Percentiles rank a stretch among this genome's conserved stretches.
phyloP scores from a whole-genome alignment of 2,113 vertebrate genomes.

The Cichladusa arquata region DNA sequence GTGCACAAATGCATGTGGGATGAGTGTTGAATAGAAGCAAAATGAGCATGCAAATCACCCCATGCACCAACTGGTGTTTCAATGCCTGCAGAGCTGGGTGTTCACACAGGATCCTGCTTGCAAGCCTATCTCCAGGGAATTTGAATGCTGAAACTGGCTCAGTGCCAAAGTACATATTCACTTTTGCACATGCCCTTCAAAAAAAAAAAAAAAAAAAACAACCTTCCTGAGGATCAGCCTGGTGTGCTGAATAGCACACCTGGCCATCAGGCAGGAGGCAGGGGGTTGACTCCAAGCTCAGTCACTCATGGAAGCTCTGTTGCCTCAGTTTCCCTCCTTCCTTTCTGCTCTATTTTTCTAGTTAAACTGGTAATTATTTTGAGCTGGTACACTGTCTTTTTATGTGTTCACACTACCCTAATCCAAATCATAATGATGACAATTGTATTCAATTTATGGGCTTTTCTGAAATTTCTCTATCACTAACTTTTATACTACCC shows the following conservation, averaged over 20 bases:
- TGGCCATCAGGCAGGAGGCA: background rate
- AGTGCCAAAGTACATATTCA: background rate
- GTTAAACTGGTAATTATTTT: background rate
- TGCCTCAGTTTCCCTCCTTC: slow-evolving; percentile 5
- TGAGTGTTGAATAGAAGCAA: slow-evolving; percentile 15
- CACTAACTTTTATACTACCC: slow-evolving; percentile 27
- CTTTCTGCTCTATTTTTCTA: background rate
- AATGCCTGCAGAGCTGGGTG: slow-evolving; percentile 35
- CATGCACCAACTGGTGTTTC: slow-evolving; percentile 26
- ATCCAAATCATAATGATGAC: background rate
- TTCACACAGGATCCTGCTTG: background rate
- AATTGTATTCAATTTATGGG: background rate
- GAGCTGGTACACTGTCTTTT: background rate
- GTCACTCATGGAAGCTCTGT: background rate
- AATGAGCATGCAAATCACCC: slow-evolving; percentile 52
- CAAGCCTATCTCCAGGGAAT: background rate
- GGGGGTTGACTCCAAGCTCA: background rate
- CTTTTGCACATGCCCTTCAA: background rate
- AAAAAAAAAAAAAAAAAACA: no score
- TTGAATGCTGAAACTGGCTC: slow-evolving; percentile 22
- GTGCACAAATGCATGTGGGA: slow-evolving; percentile 9
- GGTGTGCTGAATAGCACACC: background rate
- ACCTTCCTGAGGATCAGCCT: background rate
- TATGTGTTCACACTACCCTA: background rate
- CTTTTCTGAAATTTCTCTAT: slow-evolving; percentile 25